Conservation (phyloP, 2,888 invertebrate genomes). For the Drosophila neotestacea region DNA sequence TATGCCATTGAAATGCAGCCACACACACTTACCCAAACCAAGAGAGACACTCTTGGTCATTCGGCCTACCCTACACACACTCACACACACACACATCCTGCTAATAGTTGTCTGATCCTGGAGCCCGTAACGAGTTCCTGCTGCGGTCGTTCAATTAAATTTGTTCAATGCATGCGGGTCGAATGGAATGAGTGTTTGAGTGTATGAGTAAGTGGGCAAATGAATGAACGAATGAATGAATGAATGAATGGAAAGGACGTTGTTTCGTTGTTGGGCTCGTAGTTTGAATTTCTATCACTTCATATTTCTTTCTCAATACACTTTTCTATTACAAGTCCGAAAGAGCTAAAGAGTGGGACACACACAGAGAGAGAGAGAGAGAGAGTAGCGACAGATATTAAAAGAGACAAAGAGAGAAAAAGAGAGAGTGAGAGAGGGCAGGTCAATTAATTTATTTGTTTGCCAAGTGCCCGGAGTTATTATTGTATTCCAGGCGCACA, state of each 20-base stretch:
- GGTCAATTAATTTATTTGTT: conserved; percentile 80
- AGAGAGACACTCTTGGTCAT: conserved; percentile 10
- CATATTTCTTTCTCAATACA: conserved; percentile 66
- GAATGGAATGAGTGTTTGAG: conserved; percentile 26
- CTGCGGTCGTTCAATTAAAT: conserved; percentile 76
- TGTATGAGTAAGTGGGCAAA: background rate
- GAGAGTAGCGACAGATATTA: background rate
- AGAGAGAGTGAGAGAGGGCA: conserved; percentile 8
- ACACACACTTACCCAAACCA: conserved; percentile 34
- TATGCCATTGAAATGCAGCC: conserved; percentile 59
- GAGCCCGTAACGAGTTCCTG: conserved; percentile 46
- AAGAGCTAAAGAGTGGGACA: background rate
- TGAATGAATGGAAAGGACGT: conserved; percentile 18
- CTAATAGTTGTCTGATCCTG: conserved; percentile 65
- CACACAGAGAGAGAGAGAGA: background rate
- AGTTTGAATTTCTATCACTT: conserved; percentile 71
- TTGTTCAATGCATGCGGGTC: conserved; percentile 77
- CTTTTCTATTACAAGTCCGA: conserved; percentile 35
- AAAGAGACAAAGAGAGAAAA: background rate
- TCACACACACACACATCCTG: conserved; percentile 17
- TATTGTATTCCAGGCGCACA: conserved; percentile 75
- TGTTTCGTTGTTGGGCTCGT: conserved; percentile 18
- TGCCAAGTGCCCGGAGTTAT: conserved; percentile 67
- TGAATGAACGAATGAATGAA: background rate
- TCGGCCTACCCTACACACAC: conserved; percentile 30